A percentile compares a stretch with the other conserved stretches of the same genome.
phyloP scores from a whole-genome alignment of 2,888 invertebrate species.

The Luperina nickerlii region DNA sequence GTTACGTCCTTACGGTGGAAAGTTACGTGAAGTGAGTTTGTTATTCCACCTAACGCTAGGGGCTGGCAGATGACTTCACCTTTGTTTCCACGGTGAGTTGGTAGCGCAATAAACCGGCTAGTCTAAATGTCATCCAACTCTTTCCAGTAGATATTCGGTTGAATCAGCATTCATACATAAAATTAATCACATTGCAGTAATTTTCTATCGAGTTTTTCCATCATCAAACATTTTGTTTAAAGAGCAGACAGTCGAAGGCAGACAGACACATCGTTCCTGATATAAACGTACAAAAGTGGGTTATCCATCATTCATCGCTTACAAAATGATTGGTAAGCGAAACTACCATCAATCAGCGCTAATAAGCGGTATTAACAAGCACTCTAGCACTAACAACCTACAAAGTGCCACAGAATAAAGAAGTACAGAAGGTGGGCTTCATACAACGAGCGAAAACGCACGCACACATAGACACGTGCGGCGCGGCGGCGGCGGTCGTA shows the following conservation, averaged over 20 bases:
- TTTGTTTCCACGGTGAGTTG: no score
- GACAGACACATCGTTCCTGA: background rate
- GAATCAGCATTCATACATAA: background rate
- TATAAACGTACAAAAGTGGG: background rate
- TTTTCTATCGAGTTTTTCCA: background rate
- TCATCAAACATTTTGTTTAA: background rate
- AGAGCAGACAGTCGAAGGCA: background rate
- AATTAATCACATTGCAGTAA: background rate
- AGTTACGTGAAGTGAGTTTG: background rate
- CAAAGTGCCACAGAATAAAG: background rate
- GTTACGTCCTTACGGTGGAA: background rate
- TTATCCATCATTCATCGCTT: background rate
- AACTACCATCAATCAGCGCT: conserved; percentile 31
- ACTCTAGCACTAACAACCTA: conserved; percentile 14
- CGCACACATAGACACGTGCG: background rate
- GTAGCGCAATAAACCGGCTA: background rate
- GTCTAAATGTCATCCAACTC: background rate
- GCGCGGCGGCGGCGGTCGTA: background rate
- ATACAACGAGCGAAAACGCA: background rate
- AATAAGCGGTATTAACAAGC: conserved; percentile 25
- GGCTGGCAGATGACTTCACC: background rate
- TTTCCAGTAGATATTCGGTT: background rate
- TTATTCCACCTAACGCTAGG: no score
- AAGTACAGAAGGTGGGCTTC: background rate
- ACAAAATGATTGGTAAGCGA: conserved; percentile 24